Base-by-base conservation (phyloP, 2,888 invertebrate genomes). In the Luperina nickerlii region DNA sequence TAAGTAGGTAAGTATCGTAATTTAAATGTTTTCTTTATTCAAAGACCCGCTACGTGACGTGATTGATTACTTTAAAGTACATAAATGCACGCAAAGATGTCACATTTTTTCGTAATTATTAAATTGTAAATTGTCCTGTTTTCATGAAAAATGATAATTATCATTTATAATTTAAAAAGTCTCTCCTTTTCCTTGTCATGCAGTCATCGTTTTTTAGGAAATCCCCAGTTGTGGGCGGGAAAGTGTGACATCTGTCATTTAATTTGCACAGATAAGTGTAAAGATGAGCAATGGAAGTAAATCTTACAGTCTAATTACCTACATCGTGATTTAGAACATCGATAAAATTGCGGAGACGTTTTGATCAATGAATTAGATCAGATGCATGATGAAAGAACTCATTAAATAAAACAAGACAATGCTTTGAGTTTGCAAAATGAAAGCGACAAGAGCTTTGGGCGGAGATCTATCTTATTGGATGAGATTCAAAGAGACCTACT, bases 401-500 rank as follows among this genome's bases (percentile, higher is more conserved):
- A 89, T 88, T 88, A 90, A 86, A 90, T 78, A 76, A 74, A 75
- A 80, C 77, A 57, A 76, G 83, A 88, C 85, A 87, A 81, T 88
- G 87, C 83, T 86, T 83, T 85, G 81, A 81, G 79, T 74, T 72
- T 20, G 65, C 51, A 54, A 76, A 83, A 88, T 86, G 87, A 88
- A 86, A 90, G 83, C 85, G 86, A 86, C 86, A 88, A 88, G 88
- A 80, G 78, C 89, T 87, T 90, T 84, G 73, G 85, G 90, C 86
- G 87, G 75, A 87, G 86, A 88, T 91, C 84, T 89, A 90, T 92
- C 90, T 89, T 85, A 89, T 94, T 93, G 93, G 93, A 93, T 89
- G 90, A 67, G 90, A 92, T 91, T 93, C 92, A 94, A 92, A 87
- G 81, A 86, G 91, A 90, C 90, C 91, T 90, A 92, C 87, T 91